Evolutionary conservation across 2,797 vertebrate species (phyloP).

Genomic region (Oreochromis mossambicus): DNA sequence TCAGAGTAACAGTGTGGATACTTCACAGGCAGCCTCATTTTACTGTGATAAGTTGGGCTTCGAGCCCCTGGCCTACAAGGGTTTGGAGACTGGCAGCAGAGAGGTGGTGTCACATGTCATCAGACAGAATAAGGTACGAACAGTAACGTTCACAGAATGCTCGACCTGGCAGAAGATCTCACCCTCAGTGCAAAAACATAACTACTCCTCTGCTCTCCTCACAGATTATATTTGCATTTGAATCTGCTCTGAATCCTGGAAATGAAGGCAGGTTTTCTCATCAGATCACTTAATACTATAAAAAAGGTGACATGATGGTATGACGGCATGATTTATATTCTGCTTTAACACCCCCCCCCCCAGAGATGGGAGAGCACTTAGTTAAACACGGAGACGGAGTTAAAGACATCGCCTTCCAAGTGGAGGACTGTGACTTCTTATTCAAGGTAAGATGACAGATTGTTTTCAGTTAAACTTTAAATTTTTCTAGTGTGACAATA

Average conservation of each 20-base stretch:
- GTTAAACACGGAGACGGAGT: slow-evolving; percentile 81
- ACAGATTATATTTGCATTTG: slow-evolving; percentile 79
- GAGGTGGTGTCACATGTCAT: slow-evolving; percentile 78
- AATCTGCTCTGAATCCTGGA: slow-evolving; percentile 79
- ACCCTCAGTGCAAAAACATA: neutral
- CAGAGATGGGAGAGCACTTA: slow-evolving; percentile 77
- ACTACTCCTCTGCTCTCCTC: neutral
- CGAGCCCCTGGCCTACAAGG: slow-evolving; percentile 78
- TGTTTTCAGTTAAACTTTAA: neutral
- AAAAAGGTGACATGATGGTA: neutral
- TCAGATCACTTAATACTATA: neutral
- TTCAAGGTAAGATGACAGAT: slow-evolving; percentile 71
- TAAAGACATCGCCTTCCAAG: slow-evolving; percentile 82
- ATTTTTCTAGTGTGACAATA: neutral
- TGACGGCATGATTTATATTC: neutral
- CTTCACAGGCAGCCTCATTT: slow-evolving; percentile 74
- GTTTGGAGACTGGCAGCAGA: slow-evolving; percentile 79
- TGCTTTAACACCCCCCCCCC: neutral
- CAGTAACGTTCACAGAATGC: neutral
- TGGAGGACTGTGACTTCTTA: slow-evolving; percentile 82
- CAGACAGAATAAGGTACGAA: slow-evolving; percentile 78
- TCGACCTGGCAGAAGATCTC: neutral
- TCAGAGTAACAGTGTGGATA: neutral
- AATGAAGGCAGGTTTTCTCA: slow-evolving; percentile 68
- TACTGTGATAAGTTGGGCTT: slow-evolving; percentile 85